Evolutionary conservation across 1,140 invertebrate species (phyloP), one percentile per base, ranked within the genome.

Genomic region (Lanistes nyassanus): DNA sequence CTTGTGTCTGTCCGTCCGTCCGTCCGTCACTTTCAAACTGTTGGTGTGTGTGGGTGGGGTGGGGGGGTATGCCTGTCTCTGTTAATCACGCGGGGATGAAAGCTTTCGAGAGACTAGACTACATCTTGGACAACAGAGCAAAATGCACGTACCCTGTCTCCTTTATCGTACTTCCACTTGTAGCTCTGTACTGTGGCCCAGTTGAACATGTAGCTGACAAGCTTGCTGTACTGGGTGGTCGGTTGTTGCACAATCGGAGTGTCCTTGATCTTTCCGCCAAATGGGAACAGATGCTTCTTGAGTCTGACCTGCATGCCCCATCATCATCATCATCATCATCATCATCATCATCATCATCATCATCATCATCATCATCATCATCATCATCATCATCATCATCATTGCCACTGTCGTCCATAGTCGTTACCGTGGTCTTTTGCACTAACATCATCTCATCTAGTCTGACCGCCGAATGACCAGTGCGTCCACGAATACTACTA

Each of bases 101-200:
- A n/a, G 29, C 11, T 9, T 60, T 60, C 56, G 9, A 60, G 13
- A 26, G 13, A 60, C 29, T 19, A 26, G 56, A 11, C n/a, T 11
- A 60, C 23, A 23, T 53, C 23, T 2, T 9, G n/a, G n/a, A 3
- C 2, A 23, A 60, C 56, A 60, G n/a, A 23, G 23, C 29, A n/a
- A 7, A 23, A 11, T 68, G 73, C 68, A 75, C 73, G 73, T 68
- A 76, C 78, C 62, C 34, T 19, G 0, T 34, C 73, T 29, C 75
- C 78, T 36, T 67, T 55, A 36, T 74, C 70, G 34, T 76, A 80
- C 56, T 76, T 70, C 80, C 80, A 81, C 58, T 81, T 81, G 69
- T 76, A 79, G 37, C 71, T 42, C 3, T 76, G 75, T 21, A 79
- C 75, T 11, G 77, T 79, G 5, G 77, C 77, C 80, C 77, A 79